phyloP scores from a whole-genome alignment of 2,113 vertebrate species.

The Prietella phreatophila region DNA sequence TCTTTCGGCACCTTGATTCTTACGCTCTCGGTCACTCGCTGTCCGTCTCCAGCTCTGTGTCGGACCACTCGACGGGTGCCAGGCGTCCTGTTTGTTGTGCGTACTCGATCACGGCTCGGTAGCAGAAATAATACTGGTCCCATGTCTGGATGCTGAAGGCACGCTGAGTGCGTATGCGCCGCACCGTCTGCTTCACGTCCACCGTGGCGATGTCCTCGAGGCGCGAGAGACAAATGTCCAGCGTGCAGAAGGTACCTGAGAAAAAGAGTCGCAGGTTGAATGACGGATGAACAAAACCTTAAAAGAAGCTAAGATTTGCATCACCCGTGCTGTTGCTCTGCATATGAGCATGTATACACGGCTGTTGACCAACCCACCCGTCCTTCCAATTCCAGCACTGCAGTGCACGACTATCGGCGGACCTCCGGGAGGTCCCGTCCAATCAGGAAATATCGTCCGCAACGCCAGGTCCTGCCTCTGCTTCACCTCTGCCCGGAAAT shows the following conservation, averaged over 20 bases:
- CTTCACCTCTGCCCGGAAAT: slow-evolving; percentile 75
- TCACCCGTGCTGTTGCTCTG: not conserved
- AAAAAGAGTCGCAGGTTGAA: too few relatives aligned
- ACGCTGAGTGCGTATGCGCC: slow-evolving; percentile 74
- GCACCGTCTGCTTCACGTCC: slow-evolving; percentile 73
- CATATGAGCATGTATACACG: not conserved
- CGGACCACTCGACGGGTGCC: slow-evolving; percentile 78
- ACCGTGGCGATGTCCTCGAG: slow-evolving; percentile 77
- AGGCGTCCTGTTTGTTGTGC: slow-evolving; percentile 73
- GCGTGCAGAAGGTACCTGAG: slow-evolving; percentile 77
- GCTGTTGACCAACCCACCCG: slow-evolving; percentile 60
- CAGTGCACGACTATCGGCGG: slow-evolving; percentile 78
- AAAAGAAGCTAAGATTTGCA: too few relatives aligned
- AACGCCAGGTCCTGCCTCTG: slow-evolving; percentile 67
- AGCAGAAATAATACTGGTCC: slow-evolving; percentile 82
- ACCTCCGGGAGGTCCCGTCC: slow-evolving; percentile 70
- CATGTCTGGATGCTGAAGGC: slow-evolving; percentile 82
- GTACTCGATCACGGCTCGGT: slow-evolving; percentile 75
- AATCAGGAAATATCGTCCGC: slow-evolving; percentile 65
- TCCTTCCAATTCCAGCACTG: slow-evolving; percentile 78
- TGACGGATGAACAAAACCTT: not conserved
- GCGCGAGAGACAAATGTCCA: slow-evolving; percentile 78
- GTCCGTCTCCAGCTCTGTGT: slow-evolving; percentile 80
- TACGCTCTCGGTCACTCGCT: slow-evolving; percentile 70
- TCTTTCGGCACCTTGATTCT: slow-evolving; percentile 36